A percentile compares a stretch with the other conserved stretches of the same genome.
These are phyloP conservation scores for Trachythela sp. DNA, from an alignment of 64 coral and sea anemone genomes.

Conservation along the genomic window DNA sequence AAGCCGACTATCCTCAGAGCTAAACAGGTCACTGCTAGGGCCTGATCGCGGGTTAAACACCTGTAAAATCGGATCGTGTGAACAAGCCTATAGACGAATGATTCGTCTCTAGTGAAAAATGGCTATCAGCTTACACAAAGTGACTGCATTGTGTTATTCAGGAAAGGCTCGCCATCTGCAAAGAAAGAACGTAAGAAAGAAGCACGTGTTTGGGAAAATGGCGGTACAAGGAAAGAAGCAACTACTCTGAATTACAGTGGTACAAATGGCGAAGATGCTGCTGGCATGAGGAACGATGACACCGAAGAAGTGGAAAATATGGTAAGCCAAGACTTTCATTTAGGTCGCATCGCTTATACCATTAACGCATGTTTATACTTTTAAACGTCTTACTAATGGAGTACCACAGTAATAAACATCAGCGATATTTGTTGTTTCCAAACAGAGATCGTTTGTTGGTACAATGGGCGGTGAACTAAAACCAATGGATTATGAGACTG, in stretches of 20 bases:
- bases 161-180: slow-evolving; percentile 67
- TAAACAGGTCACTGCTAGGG: no score
- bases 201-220: slow-evolving; percentile 70
- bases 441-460: slow-evolving; percentile 47
- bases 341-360: no score
- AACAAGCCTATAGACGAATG: no score
- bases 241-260: slow-evolving; percentile 58
- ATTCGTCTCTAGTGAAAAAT: no score
- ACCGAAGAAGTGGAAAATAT: slow-evolving; percentile 66
- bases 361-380: no score
- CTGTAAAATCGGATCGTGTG: no score
- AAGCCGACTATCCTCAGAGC: no score
- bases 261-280: slow-evolving; percentile 37
- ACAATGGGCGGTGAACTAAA: slow-evolving; percentile 90
- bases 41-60: no score
- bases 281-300: slow-evolving; percentile 64
- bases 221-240: slow-evolving; percentile 58
- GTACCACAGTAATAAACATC: not conserved
- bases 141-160: slow-evolving; percentile 33
- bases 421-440: not conserved
- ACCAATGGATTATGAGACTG: slow-evolving; percentile 86
- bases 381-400: no score
- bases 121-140: no score
- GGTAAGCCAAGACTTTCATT: no score
- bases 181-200: slow-evolving; percentile 67